A percentile compares a stretch with the other conserved stretches of the same genome.
phyloP scores from a whole-genome alignment of 2,888 invertebrate species.

The Hemithea aestivaria region DNA sequence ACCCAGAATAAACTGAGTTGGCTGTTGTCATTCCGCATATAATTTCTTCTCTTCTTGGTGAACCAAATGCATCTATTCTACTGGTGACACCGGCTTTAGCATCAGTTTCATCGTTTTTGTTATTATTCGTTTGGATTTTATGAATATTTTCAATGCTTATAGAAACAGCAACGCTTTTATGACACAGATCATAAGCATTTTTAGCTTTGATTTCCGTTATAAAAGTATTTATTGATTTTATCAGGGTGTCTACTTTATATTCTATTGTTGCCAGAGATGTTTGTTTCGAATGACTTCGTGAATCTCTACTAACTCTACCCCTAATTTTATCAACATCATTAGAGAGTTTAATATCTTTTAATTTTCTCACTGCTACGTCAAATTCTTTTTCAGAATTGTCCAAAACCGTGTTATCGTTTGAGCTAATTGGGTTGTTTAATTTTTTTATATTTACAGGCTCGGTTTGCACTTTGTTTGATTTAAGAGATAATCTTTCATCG shows the following conservation, averaged over 20 bases:
- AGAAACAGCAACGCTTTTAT: slow-evolving; percentile 2
- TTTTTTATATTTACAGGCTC: no score
- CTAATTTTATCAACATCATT: slow-evolving; percentile 16
- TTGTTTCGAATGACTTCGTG: slow-evolving; percentile 23
- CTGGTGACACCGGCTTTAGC: no score
- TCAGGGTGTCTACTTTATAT: slow-evolving; percentile 47
- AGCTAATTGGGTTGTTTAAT: no score
- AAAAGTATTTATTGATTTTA: slow-evolving; percentile 47
- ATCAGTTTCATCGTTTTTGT: no score
- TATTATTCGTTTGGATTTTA: no score
- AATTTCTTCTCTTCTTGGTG: slow-evolving; percentile 18
- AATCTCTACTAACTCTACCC: slow-evolving; percentile 30
- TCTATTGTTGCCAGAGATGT: slow-evolving; percentile 44
- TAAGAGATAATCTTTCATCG: no score
- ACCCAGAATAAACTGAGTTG: slow-evolving; percentile 17
- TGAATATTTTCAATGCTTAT: no score
- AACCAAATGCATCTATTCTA: not conserved
- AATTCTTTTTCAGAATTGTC: no score
- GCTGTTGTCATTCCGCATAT: slow-evolving; percentile 21
- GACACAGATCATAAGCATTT: slow-evolving; percentile 6
- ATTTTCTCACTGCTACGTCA: no score
- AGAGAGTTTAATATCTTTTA: no score
- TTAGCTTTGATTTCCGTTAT: slow-evolving; percentile 41
- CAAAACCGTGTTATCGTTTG: no score
- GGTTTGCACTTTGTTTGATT: no score